These are phyloP conservation scores for Ginglymostoma cirratum DNA, from an alignment of 2,113 vertebrate species.

Conservation along the genomic window DNA sequence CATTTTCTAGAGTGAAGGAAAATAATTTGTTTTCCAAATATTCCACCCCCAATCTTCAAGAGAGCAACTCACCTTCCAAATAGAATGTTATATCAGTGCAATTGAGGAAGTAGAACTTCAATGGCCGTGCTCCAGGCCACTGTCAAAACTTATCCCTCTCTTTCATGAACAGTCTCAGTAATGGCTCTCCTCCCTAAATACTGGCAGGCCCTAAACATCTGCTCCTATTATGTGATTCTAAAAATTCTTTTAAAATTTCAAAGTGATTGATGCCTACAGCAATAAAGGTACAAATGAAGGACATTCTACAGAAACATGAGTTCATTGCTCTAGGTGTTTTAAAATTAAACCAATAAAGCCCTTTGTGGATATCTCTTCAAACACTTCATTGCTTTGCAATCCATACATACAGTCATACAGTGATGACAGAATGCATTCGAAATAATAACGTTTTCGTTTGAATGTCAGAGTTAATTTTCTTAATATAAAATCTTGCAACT, in stretches of 20 bases:
- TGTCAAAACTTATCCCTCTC: not conserved
- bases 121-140: not conserved
- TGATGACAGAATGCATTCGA: not conserved
- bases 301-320: not conserved
- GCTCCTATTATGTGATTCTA: not conserved
- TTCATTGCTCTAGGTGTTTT: not conserved
- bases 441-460: not conserved
- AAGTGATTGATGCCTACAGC: not conserved
- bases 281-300: slow-evolving; percentile 2
- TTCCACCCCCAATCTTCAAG: not conserved
- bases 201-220: not conserved
- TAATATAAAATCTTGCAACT: not conserved
- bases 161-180: not conserved
- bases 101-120: not conserved
- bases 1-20: not conserved
- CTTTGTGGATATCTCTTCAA: not conserved
- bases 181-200: not conserved
- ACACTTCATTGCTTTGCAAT: not conserved
- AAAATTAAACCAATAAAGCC: not conserved
- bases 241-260: not conserved
- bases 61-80: not conserved
- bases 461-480: not conserved
- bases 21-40: not conserved
- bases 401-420: not conserved
- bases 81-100: not conserved